Base-by-base conservation (phyloP, 2,888 invertebrate species). In the Parnassius glacialis region DNA sequence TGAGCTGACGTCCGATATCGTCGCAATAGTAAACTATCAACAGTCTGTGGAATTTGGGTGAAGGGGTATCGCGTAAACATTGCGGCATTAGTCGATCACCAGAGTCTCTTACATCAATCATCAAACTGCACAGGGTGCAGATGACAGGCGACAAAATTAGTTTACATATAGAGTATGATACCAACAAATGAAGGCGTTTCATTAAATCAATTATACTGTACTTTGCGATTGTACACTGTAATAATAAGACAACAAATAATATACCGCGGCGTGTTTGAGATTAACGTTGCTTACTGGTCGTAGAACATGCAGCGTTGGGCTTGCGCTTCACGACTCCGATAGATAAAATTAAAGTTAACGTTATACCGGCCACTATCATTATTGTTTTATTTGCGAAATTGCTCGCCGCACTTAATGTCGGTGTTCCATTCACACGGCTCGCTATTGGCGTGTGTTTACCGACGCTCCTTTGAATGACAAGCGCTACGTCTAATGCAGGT, bases 351-450 rank as follows among this genome's bases (percentile, higher is more conserved):
- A 79, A 74, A 83, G 80, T 80, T 80, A 83, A 78, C 79, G 74
- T 80, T 75, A 80, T 76, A 72, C 75, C 72, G 71, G 69, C 67
- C 79, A 80, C 80, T 81, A 81, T 84, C 79, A 85, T 85, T 84
- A 84, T 85, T 80, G 83, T 85, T 85, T 84, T 81, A 84, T 85
- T 84, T 84, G 78, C 81, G 76, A 84, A 84, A 85, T 85, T 80
- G 81, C 82, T 78, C 74, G 78, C 76, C 73, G 71, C 74, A 72
- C 69, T 75, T 85, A 83, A 82, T 83, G 79, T 73, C 72, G 59
- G 77, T 78, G 74, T 72, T 74, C 74, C 74, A 80, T 84, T 83
- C 80, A 76, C 83, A 83, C 82, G 80, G 76, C 78, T 75, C 68
- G 67, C 74, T 77, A 79, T 76, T 76, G 82, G 79, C 79, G 70